These are phyloP conservation scores for Pristionchus japonicus DNA, from an alignment of 2,888 invertebrate species.

Conservation along the genomic window DNA sequence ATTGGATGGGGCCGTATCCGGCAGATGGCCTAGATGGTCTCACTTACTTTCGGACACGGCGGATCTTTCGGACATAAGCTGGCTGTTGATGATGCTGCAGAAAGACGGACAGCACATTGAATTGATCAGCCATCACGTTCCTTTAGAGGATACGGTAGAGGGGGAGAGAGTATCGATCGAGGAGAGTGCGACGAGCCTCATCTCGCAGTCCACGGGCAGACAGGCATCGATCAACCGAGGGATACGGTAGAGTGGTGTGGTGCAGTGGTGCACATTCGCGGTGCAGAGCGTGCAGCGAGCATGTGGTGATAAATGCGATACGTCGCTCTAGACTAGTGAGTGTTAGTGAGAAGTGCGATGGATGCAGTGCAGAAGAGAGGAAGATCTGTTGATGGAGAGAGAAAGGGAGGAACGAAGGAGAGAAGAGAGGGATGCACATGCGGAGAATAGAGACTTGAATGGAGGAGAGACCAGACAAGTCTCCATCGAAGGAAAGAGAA, in stretches of 20 bases:
- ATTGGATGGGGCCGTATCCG: not conserved
- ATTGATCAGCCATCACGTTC: constrained; percentile 46
- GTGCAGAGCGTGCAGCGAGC: constrained; percentile 15
- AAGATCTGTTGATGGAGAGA: not conserved
- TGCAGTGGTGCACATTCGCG: not conserved
- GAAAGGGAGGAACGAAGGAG: not conserved
- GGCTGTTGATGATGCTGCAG: constrained; percentile 37
- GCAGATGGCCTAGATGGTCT: not conserved
- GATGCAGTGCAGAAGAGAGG: not conserved
- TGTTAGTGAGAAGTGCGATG: constrained; percentile 1
- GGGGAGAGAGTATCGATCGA: not conserved
- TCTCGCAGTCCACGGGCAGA: constrained; percentile 1
- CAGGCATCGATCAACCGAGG: constrained; percentile 28
- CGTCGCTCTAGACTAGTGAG: not conserved
- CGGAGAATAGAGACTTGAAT: not conserved
- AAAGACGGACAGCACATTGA: constrained; percentile 44
- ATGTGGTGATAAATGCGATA: not conserved
- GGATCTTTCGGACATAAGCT: constrained; percentile 24
- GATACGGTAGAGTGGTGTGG: constrained; percentile 27
- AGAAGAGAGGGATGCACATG: not conserved
- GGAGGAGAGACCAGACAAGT: not conserved
- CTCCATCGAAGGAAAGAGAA: not conserved
- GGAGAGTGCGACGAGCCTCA: not conserved
- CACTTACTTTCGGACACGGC: constrained; percentile 30
- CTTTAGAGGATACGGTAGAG: constrained; percentile 27